Percentiles rank a stretch among this genome's conserved stretches.
Evolutionary conservation across 1,140 invertebrate species (phyloP).

Genomic region (Pachypeltis micranthus): DNA sequence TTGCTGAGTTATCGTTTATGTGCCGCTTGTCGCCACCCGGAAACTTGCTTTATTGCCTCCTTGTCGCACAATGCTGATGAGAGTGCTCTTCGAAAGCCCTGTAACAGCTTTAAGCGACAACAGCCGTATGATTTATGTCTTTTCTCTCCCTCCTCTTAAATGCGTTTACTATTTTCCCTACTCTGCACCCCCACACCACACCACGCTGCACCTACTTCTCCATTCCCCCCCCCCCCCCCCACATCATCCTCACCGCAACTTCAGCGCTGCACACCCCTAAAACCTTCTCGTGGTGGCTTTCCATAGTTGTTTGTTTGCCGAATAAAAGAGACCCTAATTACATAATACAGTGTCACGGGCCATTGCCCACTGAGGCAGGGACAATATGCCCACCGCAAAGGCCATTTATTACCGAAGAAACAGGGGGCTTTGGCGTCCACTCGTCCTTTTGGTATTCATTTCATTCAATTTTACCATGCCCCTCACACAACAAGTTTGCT

Average conservation of each 20-base stretch:
- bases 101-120: conserved; percentile 1
- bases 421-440: too few species aligned
- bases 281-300: too few species aligned
- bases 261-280: too few species aligned
- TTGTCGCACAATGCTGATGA: conserved; percentile 1
- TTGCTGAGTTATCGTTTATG: too few species aligned
- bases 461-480: too few species aligned
- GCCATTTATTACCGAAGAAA: not conserved
- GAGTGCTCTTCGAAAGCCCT: not conserved
- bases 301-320: not conserved
- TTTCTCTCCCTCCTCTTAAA: not conserved
- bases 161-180: not conserved
- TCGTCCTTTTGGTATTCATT: too few species aligned
- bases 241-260: too few species aligned
- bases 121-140: conserved; percentile 1
- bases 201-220: too few species aligned
- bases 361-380: not conserved
- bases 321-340: conserved; percentile 6
- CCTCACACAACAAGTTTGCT: too few species aligned
- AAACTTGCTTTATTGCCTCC: not conserved
- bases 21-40: not conserved
- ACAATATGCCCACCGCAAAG: conserved; percentile 1
- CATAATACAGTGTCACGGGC: conserved; percentile 2
- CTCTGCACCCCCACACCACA: not conserved
- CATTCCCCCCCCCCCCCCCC: too few species aligned